Evolutionary conservation across 2,797 vertebrate genomes (phyloP).

Genomic region (Sphaeramia orbicularis): DNA sequence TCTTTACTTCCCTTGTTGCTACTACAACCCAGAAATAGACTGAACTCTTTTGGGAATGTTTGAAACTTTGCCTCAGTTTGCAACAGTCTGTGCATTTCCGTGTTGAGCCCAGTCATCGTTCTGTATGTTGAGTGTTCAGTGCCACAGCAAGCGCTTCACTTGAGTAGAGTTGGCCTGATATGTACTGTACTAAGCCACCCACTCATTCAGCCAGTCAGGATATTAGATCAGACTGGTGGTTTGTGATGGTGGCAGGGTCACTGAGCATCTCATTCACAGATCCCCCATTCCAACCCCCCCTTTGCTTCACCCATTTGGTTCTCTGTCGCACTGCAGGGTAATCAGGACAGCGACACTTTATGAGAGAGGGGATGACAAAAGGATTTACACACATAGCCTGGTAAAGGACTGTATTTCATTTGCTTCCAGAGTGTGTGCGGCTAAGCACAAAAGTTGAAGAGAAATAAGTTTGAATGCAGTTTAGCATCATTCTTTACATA

Average conservation of each 20-base stretch:
- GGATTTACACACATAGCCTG: conserved; percentile 79
- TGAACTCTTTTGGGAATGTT: no score
- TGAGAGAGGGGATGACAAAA: conserved; percentile 80
- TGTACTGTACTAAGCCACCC: conserved; percentile 62
- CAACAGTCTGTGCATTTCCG: conserved; percentile 28
- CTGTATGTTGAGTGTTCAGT: conserved; percentile 41
- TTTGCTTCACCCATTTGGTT: conserved; percentile 68
- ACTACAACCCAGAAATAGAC: no score
- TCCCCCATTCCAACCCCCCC: conserved; percentile 49
- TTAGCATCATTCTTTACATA: conserved; percentile 73
- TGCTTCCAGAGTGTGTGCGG: conserved; percentile 71
- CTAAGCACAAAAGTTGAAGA: conserved; percentile 67
- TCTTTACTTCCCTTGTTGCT: no score
- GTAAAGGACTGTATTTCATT: conserved; percentile 74
- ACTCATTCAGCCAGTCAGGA: conserved; percentile 76
- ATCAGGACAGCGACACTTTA: conserved; percentile 84
- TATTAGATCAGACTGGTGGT: conserved; percentile 86
- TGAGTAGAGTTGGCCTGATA: conserved; percentile 60
- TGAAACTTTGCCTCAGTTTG: background rate
- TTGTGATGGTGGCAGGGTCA: conserved; percentile 84
- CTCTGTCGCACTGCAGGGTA: conserved; percentile 80
- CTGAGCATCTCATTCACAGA: conserved; percentile 82
- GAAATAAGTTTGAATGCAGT: conserved; percentile 65
- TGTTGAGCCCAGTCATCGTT: conserved; percentile 23
- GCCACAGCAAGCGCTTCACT: conserved; percentile 51